phyloP scores from a whole-genome alignment of 2,113 vertebrate species.

The Tinamus guttatus region DNA sequence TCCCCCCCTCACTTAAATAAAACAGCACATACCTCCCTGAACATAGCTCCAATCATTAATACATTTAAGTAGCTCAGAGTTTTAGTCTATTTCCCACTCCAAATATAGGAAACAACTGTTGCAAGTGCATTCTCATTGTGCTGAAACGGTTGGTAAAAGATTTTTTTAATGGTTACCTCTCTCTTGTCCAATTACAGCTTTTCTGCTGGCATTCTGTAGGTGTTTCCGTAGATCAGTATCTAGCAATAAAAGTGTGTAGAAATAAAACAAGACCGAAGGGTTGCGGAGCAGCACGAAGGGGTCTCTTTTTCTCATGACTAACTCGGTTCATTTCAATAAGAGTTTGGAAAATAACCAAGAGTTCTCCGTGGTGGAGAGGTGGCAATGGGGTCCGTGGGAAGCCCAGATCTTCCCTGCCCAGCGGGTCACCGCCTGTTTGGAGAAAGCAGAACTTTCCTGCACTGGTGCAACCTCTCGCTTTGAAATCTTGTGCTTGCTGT shows the following conservation, averaged over 20 bases:
- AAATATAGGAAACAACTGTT: background rate
- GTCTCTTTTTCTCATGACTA: conserved; percentile 49
- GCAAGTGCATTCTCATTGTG: background rate
- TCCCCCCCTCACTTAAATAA: background rate
- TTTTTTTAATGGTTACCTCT: background rate
- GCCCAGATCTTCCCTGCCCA: conserved; percentile 64
- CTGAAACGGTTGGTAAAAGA: background rate
- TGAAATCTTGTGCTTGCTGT: conserved; percentile 84
- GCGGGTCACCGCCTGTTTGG: conserved; percentile 47
- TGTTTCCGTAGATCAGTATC: background rate
- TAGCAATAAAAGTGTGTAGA: background rate
- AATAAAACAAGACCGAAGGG: conserved; percentile 14
- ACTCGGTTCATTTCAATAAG: conserved; percentile 27
- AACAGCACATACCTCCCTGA: background rate
- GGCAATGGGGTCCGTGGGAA: conserved; percentile 53
- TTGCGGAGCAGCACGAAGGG: conserved; percentile 41
- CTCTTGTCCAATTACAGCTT: background rate
- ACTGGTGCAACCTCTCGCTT: conserved; percentile 67
- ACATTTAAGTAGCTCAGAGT: background rate
- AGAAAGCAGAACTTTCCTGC: conserved; percentile 65
- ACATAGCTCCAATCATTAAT: background rate
- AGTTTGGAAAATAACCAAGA: conserved; percentile 71
- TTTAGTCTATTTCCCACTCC: background rate
- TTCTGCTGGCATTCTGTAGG: background rate
- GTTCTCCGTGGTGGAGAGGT: conserved; percentile 38